These are phyloP conservation scores for Pollenia angustigena DNA, from an alignment of 2,888 invertebrate species.

Conservation along the genomic window DNA sequence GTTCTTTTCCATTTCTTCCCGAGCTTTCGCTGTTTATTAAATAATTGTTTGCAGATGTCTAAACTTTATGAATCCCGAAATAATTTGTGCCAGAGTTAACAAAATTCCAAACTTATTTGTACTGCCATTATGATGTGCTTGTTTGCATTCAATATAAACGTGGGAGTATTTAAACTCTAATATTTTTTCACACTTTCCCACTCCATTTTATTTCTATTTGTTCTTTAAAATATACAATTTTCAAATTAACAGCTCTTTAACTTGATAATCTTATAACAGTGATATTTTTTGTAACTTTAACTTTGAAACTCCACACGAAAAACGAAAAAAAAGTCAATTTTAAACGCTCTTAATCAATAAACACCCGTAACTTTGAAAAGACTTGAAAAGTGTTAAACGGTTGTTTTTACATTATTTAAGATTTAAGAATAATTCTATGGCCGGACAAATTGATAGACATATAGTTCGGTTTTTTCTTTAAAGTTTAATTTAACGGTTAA, in stretches of 20 bases:
- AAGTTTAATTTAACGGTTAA: constrained; percentile 26
- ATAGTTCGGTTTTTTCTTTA: background rate
- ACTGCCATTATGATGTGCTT: too few relatives aligned
- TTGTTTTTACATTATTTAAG: constrained; percentile 19
- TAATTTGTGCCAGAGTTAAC: too few relatives aligned
- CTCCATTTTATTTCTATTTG: too few relatives aligned
- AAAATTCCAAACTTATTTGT: too few relatives aligned
- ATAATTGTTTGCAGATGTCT: too few relatives aligned
- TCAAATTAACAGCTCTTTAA: constrained; percentile 28
- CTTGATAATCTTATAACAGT: background rate
- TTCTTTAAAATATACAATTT: background rate
- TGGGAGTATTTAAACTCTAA: too few relatives aligned
- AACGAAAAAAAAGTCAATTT: background rate
- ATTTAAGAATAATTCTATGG: constrained; percentile 19
- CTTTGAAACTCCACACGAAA: background rate
- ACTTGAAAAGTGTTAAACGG: constrained; percentile 21
- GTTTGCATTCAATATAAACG: too few relatives aligned
- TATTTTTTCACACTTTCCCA: too few relatives aligned
- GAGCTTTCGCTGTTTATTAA: too few relatives aligned
- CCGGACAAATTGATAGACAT: background rate
- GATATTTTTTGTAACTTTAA: background rate
- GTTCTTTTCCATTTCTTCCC: too few relatives aligned
- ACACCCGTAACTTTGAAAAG: background rate
- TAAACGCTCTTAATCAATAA: constrained; percentile 15
- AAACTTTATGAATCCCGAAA: too few relatives aligned